Percentiles rank a stretch among this genome's conserved stretches.
These are phyloP conservation scores for Palythoa grandis DNA, from an alignment of 92 coral and sea anemone species.

Conservation along the genomic window DNA sequence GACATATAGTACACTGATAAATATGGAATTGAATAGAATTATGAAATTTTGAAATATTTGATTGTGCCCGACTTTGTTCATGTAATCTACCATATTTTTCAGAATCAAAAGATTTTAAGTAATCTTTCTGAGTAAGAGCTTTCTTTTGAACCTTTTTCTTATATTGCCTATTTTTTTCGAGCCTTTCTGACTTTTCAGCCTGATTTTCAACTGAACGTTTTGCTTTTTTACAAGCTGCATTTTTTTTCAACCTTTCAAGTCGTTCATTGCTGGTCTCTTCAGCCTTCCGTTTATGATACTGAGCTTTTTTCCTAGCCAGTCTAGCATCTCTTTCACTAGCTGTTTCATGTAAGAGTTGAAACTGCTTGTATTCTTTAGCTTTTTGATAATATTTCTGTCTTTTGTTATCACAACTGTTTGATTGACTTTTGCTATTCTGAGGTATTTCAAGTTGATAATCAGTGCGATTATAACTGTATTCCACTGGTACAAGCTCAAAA, in stretches of 20 bases:
- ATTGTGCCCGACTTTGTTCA: background rate
- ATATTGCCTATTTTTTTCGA: too few relatives aligned
- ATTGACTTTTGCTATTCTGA: background rate
- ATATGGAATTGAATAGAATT: too few relatives aligned
- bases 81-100: background rate
- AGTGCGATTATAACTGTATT: background rate
- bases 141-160: background rate
- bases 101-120: background rate
- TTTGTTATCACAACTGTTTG: slow-evolving; percentile 2
- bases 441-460: background rate
- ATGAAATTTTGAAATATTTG: background rate
- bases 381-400: background rate
- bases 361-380: background rate
- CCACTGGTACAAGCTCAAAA: background rate
- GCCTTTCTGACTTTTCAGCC: too few relatives aligned
- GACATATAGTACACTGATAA: too few relatives aligned
- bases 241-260: too few relatives aligned
- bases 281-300: too few relatives aligned
- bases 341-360: background rate
- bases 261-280: too few relatives aligned
- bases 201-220: too few relatives aligned
- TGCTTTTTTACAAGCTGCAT: too few relatives aligned
- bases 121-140: background rate
- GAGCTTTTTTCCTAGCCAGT: background rate
- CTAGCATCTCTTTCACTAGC: background rate